These are phyloP conservation scores for Anguilla marmorata DNA, from an alignment of 2,797 vertebrate species.

Conservation along the genomic window DNA sequence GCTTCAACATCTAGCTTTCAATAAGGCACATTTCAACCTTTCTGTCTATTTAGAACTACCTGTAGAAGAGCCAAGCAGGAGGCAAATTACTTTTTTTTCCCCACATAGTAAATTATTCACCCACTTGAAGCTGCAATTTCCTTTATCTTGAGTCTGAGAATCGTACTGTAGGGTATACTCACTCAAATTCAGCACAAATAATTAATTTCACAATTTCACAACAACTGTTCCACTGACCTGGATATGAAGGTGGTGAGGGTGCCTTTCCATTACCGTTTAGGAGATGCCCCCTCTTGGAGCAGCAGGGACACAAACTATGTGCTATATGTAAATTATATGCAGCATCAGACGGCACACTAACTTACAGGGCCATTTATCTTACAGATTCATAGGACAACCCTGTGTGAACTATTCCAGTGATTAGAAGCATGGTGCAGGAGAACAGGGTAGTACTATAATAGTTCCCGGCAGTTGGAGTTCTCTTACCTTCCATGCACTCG, in stretches of 20 bases:
- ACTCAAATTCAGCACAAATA: neutral
- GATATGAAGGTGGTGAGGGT: neutral
- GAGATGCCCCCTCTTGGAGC: neutral
- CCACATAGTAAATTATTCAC: neutral
- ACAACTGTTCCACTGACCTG: neutral
- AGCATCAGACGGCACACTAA: neutral
- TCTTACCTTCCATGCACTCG: slow-evolving; percentile 98
- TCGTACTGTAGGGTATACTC: neutral
- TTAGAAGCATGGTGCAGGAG: too few species aligned
- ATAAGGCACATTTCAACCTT: neutral
- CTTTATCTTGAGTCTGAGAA: neutral
- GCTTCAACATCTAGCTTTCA: neutral
- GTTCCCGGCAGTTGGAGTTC: neutral
- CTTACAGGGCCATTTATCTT: neutral
- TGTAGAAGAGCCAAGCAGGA: neutral
- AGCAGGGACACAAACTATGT: neutral
- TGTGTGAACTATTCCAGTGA: neutral
- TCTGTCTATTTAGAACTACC: neutral
- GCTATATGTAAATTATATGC: neutral
- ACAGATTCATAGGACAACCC: neutral
- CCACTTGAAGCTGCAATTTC: neutral
- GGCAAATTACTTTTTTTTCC: neutral
- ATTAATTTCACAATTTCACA: neutral
- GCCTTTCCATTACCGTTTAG: neutral
- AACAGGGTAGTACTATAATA: too few species aligned